A percentile compares a stretch with the other conserved stretches of the same genome.
Conservation (phyloP, 2,113 vertebrate species). For the Otolemur garnettii region DNA sequence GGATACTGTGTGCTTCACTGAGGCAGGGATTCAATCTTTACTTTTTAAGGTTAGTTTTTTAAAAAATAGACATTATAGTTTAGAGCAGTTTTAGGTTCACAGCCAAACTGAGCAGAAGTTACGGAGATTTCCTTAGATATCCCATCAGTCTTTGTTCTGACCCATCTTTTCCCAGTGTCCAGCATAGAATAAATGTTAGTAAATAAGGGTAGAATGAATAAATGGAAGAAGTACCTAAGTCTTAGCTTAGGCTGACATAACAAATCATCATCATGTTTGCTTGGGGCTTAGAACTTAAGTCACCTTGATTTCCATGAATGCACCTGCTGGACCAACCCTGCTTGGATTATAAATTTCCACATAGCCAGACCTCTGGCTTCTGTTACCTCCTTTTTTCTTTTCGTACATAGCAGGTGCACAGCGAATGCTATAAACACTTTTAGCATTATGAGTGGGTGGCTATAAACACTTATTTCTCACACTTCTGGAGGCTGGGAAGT, state of each 20-base stretch:
- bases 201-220: not conserved
- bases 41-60: conserved; percentile 6
- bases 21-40: not conserved
- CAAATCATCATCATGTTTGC: not conserved
- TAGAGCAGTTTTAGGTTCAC: not conserved
- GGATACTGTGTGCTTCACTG: not conserved
- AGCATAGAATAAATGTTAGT: accelerated
- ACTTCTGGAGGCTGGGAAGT: not conserved
- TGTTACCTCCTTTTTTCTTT: too few relatives aligned
- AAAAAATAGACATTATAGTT: not conserved
- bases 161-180: not conserved
- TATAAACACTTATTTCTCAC: accelerated
- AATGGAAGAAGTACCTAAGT: not conserved
- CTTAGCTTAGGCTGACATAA: not conserved
- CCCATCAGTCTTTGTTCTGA: not conserved
- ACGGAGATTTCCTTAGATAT: not conserved
- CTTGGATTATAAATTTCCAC: too few relatives aligned
- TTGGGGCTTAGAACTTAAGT: too few relatives aligned
- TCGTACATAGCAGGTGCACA: too few relatives aligned
- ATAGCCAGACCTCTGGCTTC: too few relatives aligned
- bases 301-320: too few relatives aligned
- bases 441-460: too few relatives aligned
- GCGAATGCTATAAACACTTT: too few relatives aligned
- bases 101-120: not conserved
- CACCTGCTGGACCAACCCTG: too few relatives aligned